Percentiles rank a stretch among this genome's conserved stretches.
phyloP scores from a whole-genome alignment of 2,888 invertebrate species.

The Timandra comae region DNA sequence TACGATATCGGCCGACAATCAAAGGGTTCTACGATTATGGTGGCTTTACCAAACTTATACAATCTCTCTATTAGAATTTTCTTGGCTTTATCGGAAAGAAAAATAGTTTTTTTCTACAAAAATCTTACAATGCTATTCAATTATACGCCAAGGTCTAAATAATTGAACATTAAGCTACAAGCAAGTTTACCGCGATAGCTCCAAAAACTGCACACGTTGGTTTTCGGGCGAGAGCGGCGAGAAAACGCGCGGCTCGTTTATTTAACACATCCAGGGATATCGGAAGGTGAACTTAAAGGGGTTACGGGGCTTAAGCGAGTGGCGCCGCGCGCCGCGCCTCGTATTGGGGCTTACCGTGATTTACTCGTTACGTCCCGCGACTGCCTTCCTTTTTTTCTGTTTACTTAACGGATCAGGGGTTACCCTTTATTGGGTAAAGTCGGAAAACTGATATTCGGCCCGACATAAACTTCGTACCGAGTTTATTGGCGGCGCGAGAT shows the following conservation, averaged over 20 bases:
- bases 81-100: slow-evolving; percentile 1
- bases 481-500: slow-evolving; percentile 53
- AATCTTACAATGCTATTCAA: no score
- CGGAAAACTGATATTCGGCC: slow-evolving; percentile 67
- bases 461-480: slow-evolving; percentile 60
- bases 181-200: slow-evolving; percentile 14
- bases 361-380: slow-evolving; percentile 63
- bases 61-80: slow-evolving; percentile 9
- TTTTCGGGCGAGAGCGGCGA: slow-evolving; percentile 26
- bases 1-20: slow-evolving; percentile 26
- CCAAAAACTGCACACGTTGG: slow-evolving; percentile 19
- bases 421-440: slow-evolving; percentile 74
- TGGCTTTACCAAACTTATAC: slow-evolving; percentile 19
- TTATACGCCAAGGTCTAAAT: no score
- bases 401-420: slow-evolving; percentile 73
- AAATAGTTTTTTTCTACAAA: no score
- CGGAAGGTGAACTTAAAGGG: slow-evolving; percentile 65
- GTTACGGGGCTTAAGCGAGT: slow-evolving; percentile 53
- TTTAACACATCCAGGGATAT: slow-evolving; percentile 42
- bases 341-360: slow-evolving; percentile 70
- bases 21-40: slow-evolving; percentile 20
- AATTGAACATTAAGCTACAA: slow-evolving; percentile 1
- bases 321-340: slow-evolving; percentile 45
- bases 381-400: slow-evolving; percentile 64
- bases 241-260: slow-evolving; percentile 40